Percentiles rank a stretch among this genome's conserved stretches.
phyloP scores from a whole-genome alignment of 2,113 vertebrate species.

The cattle (Bos taurus) region DNA sequence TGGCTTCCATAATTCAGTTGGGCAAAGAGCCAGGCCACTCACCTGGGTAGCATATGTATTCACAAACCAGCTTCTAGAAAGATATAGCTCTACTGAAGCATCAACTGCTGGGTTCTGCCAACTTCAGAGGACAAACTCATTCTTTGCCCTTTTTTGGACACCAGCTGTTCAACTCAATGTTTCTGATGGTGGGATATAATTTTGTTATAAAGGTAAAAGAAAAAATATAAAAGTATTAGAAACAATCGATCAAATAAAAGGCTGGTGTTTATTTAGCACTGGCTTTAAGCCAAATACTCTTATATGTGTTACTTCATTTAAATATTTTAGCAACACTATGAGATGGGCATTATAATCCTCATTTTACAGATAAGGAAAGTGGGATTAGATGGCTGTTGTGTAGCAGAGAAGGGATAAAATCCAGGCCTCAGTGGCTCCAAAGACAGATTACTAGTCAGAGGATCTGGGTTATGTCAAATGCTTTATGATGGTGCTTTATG shows the following conservation, averaged over 20 bases:
- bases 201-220: background rate
- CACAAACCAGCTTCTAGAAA: background rate
- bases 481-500: background rate
- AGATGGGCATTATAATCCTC: background rate
- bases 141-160: background rate
- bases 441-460: background rate
- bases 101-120: background rate
- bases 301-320: background rate
- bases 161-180: background rate
- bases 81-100: background rate
- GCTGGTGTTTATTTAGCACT: slow-evolving; percentile 15
- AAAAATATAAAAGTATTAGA: background rate
- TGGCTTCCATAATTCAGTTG: background rate
- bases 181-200: background rate
- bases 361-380: background rate
- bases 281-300: background rate
- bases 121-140: background rate
- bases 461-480: background rate
- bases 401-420: background rate
- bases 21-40: background rate
- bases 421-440: background rate
- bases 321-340: background rate
- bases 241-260: background rate
- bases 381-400: background rate
- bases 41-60: background rate